Evolutionary conservation across 2,888 invertebrate species (phyloP).

Genomic region (Campaea margaritaria): DNA sequence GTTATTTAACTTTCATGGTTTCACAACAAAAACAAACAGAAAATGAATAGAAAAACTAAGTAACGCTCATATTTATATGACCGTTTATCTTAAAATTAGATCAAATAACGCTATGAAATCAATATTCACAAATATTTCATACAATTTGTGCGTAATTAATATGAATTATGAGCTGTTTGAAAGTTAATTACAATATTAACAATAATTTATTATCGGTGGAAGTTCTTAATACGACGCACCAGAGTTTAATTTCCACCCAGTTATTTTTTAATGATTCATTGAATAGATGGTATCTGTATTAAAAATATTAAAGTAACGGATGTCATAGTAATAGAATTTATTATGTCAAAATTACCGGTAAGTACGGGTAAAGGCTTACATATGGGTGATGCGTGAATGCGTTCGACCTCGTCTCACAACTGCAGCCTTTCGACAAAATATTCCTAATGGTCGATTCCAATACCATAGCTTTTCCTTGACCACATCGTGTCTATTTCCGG

Average conservation of each 20-base stretch:
- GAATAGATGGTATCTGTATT: conserved; percentile 19
- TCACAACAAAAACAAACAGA: not conserved
- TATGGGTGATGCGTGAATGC: not conserved
- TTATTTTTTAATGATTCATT: conserved; percentile 5
- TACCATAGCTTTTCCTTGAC: too few species aligned
- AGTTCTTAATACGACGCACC: not conserved
- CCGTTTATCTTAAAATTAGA: conserved; percentile 9
- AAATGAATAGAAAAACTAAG: conserved; percentile 8
- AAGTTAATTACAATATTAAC: not conserved
- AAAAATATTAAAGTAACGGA: conserved; percentile 15
- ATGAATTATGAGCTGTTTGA: conserved; percentile 6
- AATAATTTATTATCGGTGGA: not conserved
- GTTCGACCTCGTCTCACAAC: not conserved
- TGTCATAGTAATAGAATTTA: conserved; percentile 11
- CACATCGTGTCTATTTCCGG: too few species aligned
- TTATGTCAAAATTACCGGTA: not conserved
- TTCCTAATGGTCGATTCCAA: too few species aligned
- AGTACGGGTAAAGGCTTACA: conserved; percentile 1
- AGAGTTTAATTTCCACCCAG: not conserved
- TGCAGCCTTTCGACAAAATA: too few species aligned
- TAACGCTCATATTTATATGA: conserved; percentile 20
- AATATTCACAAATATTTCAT: not conserved
- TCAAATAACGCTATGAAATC: conserved; percentile 1
- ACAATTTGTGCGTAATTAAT: conserved; percentile 6
- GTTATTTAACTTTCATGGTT: not conserved